phyloP scores from a whole-genome alignment of 2,113 vertebrate species.

The Apeltes quadracus region DNA sequence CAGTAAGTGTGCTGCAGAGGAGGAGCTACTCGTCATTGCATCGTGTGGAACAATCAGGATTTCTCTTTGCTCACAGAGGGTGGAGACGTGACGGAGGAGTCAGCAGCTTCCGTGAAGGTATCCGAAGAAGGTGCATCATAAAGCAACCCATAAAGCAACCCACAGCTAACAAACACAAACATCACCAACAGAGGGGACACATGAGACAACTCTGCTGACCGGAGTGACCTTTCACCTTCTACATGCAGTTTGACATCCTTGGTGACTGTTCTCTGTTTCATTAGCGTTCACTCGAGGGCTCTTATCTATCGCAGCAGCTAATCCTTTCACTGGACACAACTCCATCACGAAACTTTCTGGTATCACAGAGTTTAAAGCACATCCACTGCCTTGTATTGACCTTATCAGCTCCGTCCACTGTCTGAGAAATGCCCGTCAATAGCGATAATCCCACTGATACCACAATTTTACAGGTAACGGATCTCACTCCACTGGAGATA shows the following conservation, averaged over 20 bases:
- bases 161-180: too few relatives aligned
- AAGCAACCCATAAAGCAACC: too few relatives aligned
- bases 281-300: slow-evolving; percentile 36
- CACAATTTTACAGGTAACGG: not conserved
- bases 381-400: not conserved
- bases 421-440: not conserved
- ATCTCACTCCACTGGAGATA: not conserved
- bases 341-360: slow-evolving; percentile 4
- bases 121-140: too few relatives aligned
- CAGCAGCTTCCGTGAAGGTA: slow-evolving; percentile 18
- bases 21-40: slow-evolving; percentile 14
- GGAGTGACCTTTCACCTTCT: slow-evolving; percentile 39
- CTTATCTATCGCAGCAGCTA: slow-evolving; percentile 49
- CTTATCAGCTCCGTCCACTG: not conserved
- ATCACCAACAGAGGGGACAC: slow-evolving; percentile 36
- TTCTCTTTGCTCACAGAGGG: slow-evolving; percentile 29
- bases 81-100: slow-evolving; percentile 30
- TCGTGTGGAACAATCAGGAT: slow-evolving; percentile 27
- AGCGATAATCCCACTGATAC: not conserved
- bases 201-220: slow-evolving; percentile 64
- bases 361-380: not conserved
- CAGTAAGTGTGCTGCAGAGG: slow-evolving; percentile 1
- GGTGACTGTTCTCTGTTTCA: slow-evolving; percentile 55
- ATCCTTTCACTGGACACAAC: slow-evolving; percentile 40
- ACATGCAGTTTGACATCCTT: slow-evolving; percentile 58